A percentile compares a stretch with the other conserved stretches of the same genome.
These are phyloP conservation scores for Opisthocomus hoazin DNA, from an alignment of 2,113 vertebrate species.

Conservation along the genomic window DNA sequence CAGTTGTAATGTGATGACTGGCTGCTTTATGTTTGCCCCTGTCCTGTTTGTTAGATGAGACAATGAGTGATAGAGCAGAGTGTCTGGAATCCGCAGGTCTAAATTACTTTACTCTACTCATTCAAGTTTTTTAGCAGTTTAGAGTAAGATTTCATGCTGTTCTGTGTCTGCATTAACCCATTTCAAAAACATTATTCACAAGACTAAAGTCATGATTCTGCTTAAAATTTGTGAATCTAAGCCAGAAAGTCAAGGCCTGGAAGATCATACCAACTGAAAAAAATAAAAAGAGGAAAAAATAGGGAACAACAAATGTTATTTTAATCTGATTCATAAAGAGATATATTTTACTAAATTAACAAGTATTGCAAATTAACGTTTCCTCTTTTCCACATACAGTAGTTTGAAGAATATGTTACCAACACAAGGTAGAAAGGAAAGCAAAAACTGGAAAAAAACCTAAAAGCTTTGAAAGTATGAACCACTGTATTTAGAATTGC, in stretches of 20 bases:
- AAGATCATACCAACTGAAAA: neutral
- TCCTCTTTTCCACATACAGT: neutral
- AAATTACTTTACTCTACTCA: neutral
- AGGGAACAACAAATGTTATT: neutral
- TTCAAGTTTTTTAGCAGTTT: neutral
- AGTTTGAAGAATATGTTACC: neutral
- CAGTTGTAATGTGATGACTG: neutral
- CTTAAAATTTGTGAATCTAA: neutral
- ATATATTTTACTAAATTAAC: neutral
- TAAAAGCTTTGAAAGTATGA: neutral
- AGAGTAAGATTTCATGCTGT: neutral
- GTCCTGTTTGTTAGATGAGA: neutral
- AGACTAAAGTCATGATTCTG: neutral
- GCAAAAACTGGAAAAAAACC: neutral
- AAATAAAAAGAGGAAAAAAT: neutral
- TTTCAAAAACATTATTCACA: neutral
- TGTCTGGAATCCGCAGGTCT: neutral
- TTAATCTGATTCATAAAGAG: neutral
- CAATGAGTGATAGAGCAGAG: neutral
- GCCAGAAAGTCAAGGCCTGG: neutral
- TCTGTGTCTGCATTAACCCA: neutral
- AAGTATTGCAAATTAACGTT: neutral
- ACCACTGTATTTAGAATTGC: neutral
- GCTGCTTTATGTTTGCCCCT: neutral
- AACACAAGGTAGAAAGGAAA: neutral